phyloP scores from a whole-genome alignment of 1,140 invertebrate species.

The Lamellibrachia luymesi region DNA sequence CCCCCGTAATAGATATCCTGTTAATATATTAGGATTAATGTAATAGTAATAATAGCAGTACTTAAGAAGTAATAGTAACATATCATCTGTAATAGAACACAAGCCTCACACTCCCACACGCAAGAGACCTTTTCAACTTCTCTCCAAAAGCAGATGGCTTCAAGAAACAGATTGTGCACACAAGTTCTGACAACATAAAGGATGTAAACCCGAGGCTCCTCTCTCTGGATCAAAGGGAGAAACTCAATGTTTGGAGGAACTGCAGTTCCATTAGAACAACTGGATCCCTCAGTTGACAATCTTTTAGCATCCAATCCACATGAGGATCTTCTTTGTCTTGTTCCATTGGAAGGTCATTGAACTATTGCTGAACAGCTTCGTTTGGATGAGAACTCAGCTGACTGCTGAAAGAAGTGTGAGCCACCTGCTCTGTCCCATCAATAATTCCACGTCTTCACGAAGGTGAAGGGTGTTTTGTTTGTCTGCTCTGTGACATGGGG shows the following conservation, averaged over 20 bases:
- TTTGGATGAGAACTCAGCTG: background rate
- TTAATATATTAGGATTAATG: no score
- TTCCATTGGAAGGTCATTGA: background rate
- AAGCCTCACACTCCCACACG: no score
- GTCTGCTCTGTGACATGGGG: background rate
- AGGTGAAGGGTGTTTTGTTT: background rate
- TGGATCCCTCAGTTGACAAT: background rate
- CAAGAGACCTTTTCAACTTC: background rate
- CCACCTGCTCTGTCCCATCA: background rate
- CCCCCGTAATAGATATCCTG: background rate
- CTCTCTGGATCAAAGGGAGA: background rate
- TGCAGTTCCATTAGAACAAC: background rate
- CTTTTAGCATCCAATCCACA: background rate
- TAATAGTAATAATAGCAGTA: no score
- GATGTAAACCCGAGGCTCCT: background rate
- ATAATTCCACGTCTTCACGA: background rate
- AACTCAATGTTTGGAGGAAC: background rate
- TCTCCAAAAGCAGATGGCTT: background rate
- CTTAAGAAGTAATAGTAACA: no score
- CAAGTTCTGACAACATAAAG: background rate
- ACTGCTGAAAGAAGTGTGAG: background rate
- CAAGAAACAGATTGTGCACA: background rate
- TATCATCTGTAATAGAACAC: no score
- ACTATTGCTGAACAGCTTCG: background rate
- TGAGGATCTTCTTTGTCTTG: background rate